Evolutionary conservation across 2,797 vertebrate species (phyloP).

Genomic region (Monodelphis domestica): DNA sequence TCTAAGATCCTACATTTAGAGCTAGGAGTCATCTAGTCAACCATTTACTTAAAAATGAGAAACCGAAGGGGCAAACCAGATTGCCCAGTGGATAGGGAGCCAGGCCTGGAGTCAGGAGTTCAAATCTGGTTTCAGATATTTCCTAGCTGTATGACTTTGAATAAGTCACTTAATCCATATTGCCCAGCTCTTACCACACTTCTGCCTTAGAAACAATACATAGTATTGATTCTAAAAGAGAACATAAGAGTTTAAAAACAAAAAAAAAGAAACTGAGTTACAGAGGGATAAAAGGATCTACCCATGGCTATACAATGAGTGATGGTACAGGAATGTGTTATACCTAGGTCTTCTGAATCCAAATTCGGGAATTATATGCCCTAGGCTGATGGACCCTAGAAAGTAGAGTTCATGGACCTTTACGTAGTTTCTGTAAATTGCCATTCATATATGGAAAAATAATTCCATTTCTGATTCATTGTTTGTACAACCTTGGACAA

Average conservation of each 20-base stretch:
- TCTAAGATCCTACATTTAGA: neutral
- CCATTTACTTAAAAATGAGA: neutral
- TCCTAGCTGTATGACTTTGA: too few relatives aligned
- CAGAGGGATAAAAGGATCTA: neutral
- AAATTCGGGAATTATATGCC: neutral
- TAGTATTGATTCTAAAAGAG: too few relatives aligned
- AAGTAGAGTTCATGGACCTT: neutral
- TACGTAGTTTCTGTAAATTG: neutral
- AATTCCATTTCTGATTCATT: conserved; percentile 11
- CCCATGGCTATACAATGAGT: neutral
- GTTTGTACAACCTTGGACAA: conserved; percentile 22
- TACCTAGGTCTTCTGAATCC: neutral
- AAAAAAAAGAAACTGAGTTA: neutral
- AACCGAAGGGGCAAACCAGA: too few relatives aligned
- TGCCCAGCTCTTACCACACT: too few relatives aligned
- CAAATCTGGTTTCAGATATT: too few relatives aligned
- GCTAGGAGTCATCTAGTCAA: neutral
- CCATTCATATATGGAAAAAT: neutral
- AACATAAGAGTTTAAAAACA: too few relatives aligned
- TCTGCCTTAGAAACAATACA: too few relatives aligned
- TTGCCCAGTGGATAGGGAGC: too few relatives aligned
- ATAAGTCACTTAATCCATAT: too few relatives aligned
- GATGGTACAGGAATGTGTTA: neutral
- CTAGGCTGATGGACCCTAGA: too few relatives aligned
- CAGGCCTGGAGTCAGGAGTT: too few relatives aligned